These are phyloP conservation scores for Pandemis corylana DNA, from an alignment of 2,888 invertebrate genomes.

Conservation along the genomic window DNA sequence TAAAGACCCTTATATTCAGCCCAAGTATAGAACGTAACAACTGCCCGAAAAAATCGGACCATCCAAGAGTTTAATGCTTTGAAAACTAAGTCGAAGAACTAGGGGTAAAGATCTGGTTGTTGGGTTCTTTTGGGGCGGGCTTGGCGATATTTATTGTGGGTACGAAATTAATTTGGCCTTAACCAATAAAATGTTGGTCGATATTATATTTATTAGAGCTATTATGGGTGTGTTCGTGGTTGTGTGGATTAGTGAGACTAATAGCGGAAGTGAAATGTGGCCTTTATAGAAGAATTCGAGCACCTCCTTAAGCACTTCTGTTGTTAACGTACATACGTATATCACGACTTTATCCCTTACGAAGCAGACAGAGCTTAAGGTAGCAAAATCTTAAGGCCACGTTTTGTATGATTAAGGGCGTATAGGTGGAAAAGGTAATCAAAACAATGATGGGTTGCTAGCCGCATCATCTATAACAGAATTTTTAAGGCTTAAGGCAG, in stretches of 20 bases:
- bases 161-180: conserved; percentile 56
- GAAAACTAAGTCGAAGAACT: neutral
- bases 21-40: neutral
- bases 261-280: conserved; percentile 12
- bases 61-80: neutral
- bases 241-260: conserved; percentile 22
- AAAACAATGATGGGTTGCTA: no score
- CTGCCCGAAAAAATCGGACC: neutral
- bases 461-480: no score
- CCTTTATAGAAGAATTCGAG: neutral
- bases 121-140: neutral
- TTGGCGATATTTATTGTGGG: conserved; percentile 45
- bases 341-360: no score
- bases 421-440: no score
- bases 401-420: no score
- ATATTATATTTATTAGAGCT: conserved; percentile 42
- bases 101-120: neutral
- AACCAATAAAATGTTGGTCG: conserved; percentile 50
- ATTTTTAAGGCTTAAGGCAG: no score
- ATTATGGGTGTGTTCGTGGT: conserved; percentile 26
- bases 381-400: no score
- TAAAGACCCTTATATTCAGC: conserved; percentile 46
- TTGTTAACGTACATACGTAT: neutral
- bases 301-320: neutral
- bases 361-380: no score